These are phyloP conservation scores for Xerus inauris DNA, from an alignment of 2,113 vertebrate genomes.

Conservation along the genomic window DNA sequence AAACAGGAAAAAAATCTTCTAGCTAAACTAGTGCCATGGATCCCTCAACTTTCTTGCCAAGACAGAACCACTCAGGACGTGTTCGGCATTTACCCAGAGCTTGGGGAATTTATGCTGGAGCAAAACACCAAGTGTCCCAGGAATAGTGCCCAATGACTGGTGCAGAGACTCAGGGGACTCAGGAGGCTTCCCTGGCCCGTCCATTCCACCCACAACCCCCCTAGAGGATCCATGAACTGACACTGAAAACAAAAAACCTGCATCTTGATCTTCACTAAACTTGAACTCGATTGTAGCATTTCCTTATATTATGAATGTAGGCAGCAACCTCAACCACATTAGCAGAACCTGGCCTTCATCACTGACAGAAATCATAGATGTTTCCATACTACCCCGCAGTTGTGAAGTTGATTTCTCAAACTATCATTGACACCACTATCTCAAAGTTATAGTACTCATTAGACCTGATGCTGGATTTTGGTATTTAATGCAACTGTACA, in stretches of 20 bases:
- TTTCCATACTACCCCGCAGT: neutral
- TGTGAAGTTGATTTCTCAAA: neutral
- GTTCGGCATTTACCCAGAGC: neutral
- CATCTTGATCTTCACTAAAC: neutral
- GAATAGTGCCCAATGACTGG: neutral
- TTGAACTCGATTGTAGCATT: neutral
- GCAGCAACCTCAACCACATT: neutral
- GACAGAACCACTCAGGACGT: neutral
- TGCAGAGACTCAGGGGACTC: no score
- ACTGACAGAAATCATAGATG: neutral
- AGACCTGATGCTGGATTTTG: neutral
- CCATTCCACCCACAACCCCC: no score
- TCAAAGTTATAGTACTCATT: neutral
- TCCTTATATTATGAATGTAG: neutral
- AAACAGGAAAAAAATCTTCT: neutral
- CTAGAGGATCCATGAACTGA: neutral
- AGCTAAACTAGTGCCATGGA: accelerated
- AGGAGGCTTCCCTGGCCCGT: neutral
- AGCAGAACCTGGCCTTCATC: neutral
- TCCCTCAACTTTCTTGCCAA: neutral
- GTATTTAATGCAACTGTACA: neutral
- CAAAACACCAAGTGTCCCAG: neutral
- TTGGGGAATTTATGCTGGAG: neutral
- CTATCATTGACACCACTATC: neutral
- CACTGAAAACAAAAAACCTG: neutral